These are phyloP conservation scores for Dendroctonus valens DNA, from an alignment of 1,140 invertebrate genomes.

Conservation along the genomic window DNA sequence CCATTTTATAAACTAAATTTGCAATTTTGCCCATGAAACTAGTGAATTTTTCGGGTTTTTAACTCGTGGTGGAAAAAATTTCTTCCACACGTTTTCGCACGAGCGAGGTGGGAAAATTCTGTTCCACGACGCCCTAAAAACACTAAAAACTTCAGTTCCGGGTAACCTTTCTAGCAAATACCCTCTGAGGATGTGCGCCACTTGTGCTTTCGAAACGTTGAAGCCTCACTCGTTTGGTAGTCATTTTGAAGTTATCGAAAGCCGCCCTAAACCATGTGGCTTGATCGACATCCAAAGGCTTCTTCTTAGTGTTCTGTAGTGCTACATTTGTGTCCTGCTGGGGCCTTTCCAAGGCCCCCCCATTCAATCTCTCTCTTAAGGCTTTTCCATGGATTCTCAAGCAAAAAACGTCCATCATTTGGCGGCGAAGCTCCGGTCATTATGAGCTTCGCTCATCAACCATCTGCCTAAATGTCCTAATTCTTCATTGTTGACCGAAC, in stretches of 20 bases:
- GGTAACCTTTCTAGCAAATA: too few relatives aligned
- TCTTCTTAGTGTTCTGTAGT: conserved; percentile 3
- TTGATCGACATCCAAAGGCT: conserved; percentile 16
- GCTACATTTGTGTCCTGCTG: neutral
- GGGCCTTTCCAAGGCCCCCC: neutral
- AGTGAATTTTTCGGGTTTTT: too few relatives aligned
- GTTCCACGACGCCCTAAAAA: too few relatives aligned
- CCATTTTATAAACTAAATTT: too few relatives aligned
- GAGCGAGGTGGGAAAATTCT: too few relatives aligned
- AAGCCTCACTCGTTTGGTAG: too few relatives aligned
- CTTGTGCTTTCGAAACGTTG: too few relatives aligned
- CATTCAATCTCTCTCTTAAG: neutral
- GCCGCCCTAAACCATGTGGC: conserved; percentile 11
- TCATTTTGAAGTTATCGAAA: conserved; percentile 8
- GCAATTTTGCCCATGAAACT: too few relatives aligned
- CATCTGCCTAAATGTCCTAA: conserved; percentile 16
- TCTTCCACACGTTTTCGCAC: too few relatives aligned
- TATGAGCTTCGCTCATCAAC: conserved; percentile 1
- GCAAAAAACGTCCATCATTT: neutral
- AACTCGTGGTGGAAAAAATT: too few relatives aligned
- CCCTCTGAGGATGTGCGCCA: too few relatives aligned
- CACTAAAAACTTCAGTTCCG: too few relatives aligned
- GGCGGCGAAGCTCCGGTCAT: neutral
- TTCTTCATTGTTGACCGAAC: conserved; percentile 16
- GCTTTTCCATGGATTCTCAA: neutral